Evolutionary conservation across 2,797 vertebrate genomes (phyloP), one percentile per base, ranked within the genome.

Genomic region (Clarias laeviceps): DNA sequence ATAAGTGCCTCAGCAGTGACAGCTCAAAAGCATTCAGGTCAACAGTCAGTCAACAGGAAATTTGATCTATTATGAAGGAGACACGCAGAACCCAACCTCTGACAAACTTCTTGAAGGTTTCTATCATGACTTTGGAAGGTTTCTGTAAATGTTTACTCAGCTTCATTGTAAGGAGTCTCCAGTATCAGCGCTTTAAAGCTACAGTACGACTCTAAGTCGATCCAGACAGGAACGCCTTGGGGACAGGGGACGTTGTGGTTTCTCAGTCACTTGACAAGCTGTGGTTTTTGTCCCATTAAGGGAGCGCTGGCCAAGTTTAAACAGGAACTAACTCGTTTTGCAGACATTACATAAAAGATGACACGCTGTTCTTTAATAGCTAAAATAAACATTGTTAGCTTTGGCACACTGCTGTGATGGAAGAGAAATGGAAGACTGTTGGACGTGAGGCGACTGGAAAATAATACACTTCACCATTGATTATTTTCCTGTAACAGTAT

Each of bases 401-500:
- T 34, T 12, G 27, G 18, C 29, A 77, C 11, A 59, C 54, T n/a
- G 57, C 59, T 40, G 14, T 62, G 12, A 79, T 8, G 34, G 59
- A 62, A 34, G 27, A 37, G 56, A 57, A 61, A 59, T 22, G 29
- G 32, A 40, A 79, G 5, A n/a, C 27, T 27, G 6, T 15, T 17
- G 29, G 14, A 40, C 1, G 1, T 79, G 59, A 62, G 24, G 34
- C 3, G 22, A 77, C 54, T 62, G 57, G 18, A 78, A 78, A 37
- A 40, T 15, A 37, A 62, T 79, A 24, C 22, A 15, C 57, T 79
- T 79, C 57, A 62, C 34, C 22, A 59, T 78, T 79, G 57, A 79
- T 79, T n/a, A 79, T 54, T 70, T 82, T 64, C 29, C 34, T 62
- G 3, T 78, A 61, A 62, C 76, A 77, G 74, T 56, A 78, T 22